phyloP scores from a whole-genome alignment of 92 coral and sea anemone genomes.

The Isaurus tuberculatus region DNA sequence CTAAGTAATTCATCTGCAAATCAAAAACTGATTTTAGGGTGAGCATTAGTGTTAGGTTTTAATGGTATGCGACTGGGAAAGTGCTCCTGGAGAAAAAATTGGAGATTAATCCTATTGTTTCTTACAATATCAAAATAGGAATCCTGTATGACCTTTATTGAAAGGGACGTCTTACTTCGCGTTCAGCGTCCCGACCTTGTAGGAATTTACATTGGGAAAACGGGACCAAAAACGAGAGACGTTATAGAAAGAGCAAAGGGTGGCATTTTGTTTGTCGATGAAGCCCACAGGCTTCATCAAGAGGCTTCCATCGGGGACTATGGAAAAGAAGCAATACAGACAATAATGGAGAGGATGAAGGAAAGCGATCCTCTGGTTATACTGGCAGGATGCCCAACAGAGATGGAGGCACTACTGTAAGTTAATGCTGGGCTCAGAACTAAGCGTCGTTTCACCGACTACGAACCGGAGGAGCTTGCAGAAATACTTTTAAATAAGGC shows the following conservation, averaged over 20 bases:
- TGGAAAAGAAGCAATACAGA: not conserved
- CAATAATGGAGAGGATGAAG: constrained; percentile 13
- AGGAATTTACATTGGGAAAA: constrained; percentile 16
- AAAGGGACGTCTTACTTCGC: not conserved
- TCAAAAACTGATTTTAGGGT: not conserved
- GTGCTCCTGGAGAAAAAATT: not conserved
- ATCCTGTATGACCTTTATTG: constrained; percentile 17
- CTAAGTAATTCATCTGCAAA: not conserved
- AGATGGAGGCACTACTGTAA: not conserved
- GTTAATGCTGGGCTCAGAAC: constrained; percentile 7
- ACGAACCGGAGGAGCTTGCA: not conserved
- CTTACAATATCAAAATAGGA: not conserved
- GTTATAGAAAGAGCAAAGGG: constrained; percentile 7
- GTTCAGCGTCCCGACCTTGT: constrained; percentile 25
- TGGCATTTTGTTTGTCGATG: constrained; percentile 17
- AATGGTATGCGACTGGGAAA: not conserved
- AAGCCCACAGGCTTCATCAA: constrained; percentile 6
- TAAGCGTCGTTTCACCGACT: not conserved
- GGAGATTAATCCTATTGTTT: not conserved
- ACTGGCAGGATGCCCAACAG: constrained; percentile 5
- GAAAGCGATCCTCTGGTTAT: constrained; percentile 7
- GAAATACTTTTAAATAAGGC: not conserved
- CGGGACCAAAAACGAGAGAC: constrained; percentile 7
- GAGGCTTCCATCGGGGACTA: not conserved
- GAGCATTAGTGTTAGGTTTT: not conserved